These are phyloP conservation scores for Plusia festucae DNA, from an alignment of 2,888 invertebrate species.

Conservation along the genomic window DNA sequence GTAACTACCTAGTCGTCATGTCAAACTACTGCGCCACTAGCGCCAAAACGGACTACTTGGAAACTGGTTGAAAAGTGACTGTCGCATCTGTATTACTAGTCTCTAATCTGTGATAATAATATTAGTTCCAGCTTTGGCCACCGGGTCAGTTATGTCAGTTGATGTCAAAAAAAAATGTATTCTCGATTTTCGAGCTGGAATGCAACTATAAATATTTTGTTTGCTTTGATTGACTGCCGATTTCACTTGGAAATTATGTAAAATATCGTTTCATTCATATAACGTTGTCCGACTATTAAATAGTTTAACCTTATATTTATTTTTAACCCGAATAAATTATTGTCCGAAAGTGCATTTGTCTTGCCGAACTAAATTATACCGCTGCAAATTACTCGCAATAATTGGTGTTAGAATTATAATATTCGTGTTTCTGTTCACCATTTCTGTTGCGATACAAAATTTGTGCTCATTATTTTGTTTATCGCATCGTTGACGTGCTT, in stretches of 20 bases:
- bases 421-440: conserved; percentile 15
- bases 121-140: too few species aligned
- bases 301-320: conserved; percentile 14
- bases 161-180: too few species aligned
- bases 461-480: conserved; percentile 22
- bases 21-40: too few species aligned
- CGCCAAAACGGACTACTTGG: too few species aligned
- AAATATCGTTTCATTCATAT: conserved; percentile 35
- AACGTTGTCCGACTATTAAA: conserved; percentile 18
- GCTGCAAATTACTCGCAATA: conserved; percentile 15
- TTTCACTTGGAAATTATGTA: conserved; percentile 52
- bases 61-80: too few species aligned
- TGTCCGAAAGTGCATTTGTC: conserved; percentile 5
- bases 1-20: too few species aligned
- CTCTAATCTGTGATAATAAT: too few species aligned
- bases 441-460: conserved; percentile 30
- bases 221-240: conserved; percentile 53
- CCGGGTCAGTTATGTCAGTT: too few species aligned
- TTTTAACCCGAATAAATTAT: conserved; percentile 3
- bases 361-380: conserved; percentile 20
- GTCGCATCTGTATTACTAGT: too few species aligned
- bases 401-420: conserved; percentile 6
- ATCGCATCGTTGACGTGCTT: conserved; percentile 19
- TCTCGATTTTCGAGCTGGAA: conserved; percentile 42
- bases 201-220: conserved; percentile 54